phyloP scores from a whole-genome alignment of 2,113 vertebrate species.

The Platysternon megacephalum region DNA sequence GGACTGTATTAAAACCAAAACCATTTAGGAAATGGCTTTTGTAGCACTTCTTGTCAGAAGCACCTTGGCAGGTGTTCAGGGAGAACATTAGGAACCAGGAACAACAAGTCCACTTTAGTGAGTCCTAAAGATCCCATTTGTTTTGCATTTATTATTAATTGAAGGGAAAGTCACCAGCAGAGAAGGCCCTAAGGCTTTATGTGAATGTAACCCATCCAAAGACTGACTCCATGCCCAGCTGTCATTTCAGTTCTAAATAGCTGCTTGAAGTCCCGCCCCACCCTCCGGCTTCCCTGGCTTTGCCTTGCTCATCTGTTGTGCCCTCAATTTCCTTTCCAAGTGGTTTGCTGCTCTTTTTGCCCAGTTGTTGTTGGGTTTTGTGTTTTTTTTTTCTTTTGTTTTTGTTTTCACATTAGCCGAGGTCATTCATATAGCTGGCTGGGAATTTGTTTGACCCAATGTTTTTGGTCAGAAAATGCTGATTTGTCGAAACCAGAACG shows the following conservation, averaged over 20 bases:
- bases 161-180: neutral
- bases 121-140: neutral
- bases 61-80: conserved; percentile 24
- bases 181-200: neutral
- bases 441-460: neutral
- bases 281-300: rapidly evolving
- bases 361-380: neutral
- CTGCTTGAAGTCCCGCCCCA: rapidly evolving
- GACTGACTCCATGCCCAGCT: neutral
- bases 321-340: neutral
- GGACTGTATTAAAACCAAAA: conserved; percentile 46
- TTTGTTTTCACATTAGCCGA: neutral
- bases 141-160: neutral
- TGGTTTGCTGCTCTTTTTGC: neutral
- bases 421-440: neutral
- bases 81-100: conserved; percentile 49
- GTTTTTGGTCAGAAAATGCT: neutral
- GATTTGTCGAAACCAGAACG: neutral
- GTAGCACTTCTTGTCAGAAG: conserved; percentile 33
- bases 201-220: neutral
- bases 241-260: neutral
- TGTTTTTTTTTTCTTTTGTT: neutral
- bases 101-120: conserved; percentile 3
- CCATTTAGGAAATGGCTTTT: conserved; percentile 56
- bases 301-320: rapidly evolving